These are phyloP conservation scores for Phengaris arion DNA, from an alignment of 2,888 invertebrate genomes.

Conservation along the genomic window DNA sequence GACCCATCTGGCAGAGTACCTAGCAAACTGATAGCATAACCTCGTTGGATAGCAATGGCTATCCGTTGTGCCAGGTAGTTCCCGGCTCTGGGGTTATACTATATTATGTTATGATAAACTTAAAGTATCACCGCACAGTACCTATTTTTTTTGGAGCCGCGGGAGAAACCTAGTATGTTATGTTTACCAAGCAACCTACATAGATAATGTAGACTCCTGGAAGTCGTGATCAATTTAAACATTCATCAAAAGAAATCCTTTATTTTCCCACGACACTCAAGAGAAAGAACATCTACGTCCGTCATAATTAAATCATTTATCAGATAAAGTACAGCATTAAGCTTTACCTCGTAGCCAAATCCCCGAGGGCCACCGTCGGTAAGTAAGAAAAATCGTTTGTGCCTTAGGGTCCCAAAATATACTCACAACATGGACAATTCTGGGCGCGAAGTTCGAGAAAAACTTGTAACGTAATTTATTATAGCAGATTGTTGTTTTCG, in stretches of 20 bases:
- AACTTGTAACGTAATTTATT: constrained; percentile 20
- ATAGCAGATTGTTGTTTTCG: neutral
- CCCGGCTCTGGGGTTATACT: too few relatives aligned
- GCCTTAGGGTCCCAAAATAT: neutral
- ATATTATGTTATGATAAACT: too few relatives aligned
- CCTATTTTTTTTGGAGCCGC: too few relatives aligned
- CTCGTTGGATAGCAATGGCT: too few relatives aligned
- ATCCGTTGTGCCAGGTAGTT: too few relatives aligned
- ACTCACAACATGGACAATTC: neutral
- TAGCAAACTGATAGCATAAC: too few relatives aligned
- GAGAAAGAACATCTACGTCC: neutral
- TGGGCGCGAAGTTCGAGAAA: neutral
- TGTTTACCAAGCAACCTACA: too few relatives aligned
- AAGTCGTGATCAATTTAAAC: neutral
- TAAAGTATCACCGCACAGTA: too few relatives aligned
- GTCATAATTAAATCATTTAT: constrained; percentile 20
- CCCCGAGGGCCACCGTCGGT: neutral
- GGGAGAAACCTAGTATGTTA: too few relatives aligned
- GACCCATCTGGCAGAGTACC: too few relatives aligned
- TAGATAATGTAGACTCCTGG: too few relatives aligned
- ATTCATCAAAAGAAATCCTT: neutral
- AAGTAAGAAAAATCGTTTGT: constrained; percentile 13
- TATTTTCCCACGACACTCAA: neutral
- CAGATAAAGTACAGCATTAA: constrained; percentile 12
- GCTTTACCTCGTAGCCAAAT: constrained; percentile 1